Evolutionary conservation across 2,888 invertebrate genomes (phyloP), one percentile per base, ranked within the genome.

Genomic region (Acanthosepion pharaonis): DNA sequence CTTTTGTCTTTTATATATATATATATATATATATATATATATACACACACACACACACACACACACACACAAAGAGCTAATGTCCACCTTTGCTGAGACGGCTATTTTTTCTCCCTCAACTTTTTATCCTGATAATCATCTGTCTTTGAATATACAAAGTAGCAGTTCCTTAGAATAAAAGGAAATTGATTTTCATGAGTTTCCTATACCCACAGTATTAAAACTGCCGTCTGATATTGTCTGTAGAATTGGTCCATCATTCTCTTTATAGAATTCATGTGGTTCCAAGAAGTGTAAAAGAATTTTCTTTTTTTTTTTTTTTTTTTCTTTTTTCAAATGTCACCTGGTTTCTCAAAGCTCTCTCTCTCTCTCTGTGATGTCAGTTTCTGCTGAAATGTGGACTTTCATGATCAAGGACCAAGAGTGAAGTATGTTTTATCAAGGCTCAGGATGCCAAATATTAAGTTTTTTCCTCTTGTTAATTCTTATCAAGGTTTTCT

Each of bases 1-100:
- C 42, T 42, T 42, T 42, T 42, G 42, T 42, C 42, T 42, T 42
- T 3, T 42, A 42, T 42, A 42, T 42, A 78, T 78, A 78, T n/a
- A 78, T n/a, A 33, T 33, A 33, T 33, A 33, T 33, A 33, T 33
- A 33, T 33, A 33, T 33, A 33, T 33, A 33, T 33, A 33, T 33
- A n/a, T 1, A 78, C 78, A 78, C 9, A 11, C n/a, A 33, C 15
- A 78, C n/a, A 78, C n/a, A n/a, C 9, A 78, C 78, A 78, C 9
- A 9, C n/a, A n/a, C 15, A 78, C n/a, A 78, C n/a, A 78, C 11
- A 78, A n/a, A 78, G n/a, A 78, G n/a, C 78, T 78, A 78, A 78
- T n/a, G 78, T 78, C 78, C n/a, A 78, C 78, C 78, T 78, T 78
- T 78, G 78, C 78, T 78, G 78, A 78, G 78, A n/a, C 78, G n/a